phyloP scores from a whole-genome alignment of 2,888 invertebrate species.

The Malthinus seriepunctatus region DNA sequence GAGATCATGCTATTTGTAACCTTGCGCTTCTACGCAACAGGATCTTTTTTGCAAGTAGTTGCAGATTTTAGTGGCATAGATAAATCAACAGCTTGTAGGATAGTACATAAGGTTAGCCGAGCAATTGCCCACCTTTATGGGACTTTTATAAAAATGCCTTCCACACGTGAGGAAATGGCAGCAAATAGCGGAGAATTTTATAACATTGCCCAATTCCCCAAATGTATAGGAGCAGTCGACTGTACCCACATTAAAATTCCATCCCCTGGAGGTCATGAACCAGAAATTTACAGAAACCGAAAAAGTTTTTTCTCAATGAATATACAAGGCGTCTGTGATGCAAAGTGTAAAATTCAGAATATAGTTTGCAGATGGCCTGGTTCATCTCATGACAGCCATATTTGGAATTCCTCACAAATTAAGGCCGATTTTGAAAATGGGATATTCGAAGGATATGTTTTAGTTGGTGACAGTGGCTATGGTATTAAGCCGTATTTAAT shows the following conservation, averaged over 20 bases:
- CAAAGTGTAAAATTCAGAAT: conserved; percentile 32
- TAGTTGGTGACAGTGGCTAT: conserved; percentile 40
- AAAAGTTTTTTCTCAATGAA: conserved; percentile 39
- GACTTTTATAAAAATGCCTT: conserved; percentile 11
- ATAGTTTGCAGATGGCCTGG: conserved; percentile 41
- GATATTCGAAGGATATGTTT: conserved; percentile 23
- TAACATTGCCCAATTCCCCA: conserved; percentile 19
- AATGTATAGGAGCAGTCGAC: conserved; percentile 18
- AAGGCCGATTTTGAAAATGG: conserved; percentile 9
- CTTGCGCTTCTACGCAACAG: conserved; percentile 13
- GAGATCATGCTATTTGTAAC: conserved; percentile 4
- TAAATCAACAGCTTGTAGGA: conserved; percentile 13
- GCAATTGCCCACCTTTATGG: conserved; percentile 4
- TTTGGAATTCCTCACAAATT: conserved; percentile 16
- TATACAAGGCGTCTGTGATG: conserved; percentile 36
- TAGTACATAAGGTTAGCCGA: conserved; percentile 9
- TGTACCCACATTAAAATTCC: conserved; percentile 17
- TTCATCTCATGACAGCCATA: conserved; percentile 18
- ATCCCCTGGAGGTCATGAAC: conserved; percentile 31
- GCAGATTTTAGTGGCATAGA: conserved; percentile 18
- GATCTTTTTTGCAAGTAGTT: conserved; percentile 10
- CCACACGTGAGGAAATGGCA: conserved; percentile 8
- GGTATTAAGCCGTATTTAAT: conserved; percentile 34
- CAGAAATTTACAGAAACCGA: conserved; percentile 38
- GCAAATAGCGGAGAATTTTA: conserved; percentile 12